phyloP scores from a whole-genome alignment of 2,797 vertebrate species.

The Balearica regulorum region DNA sequence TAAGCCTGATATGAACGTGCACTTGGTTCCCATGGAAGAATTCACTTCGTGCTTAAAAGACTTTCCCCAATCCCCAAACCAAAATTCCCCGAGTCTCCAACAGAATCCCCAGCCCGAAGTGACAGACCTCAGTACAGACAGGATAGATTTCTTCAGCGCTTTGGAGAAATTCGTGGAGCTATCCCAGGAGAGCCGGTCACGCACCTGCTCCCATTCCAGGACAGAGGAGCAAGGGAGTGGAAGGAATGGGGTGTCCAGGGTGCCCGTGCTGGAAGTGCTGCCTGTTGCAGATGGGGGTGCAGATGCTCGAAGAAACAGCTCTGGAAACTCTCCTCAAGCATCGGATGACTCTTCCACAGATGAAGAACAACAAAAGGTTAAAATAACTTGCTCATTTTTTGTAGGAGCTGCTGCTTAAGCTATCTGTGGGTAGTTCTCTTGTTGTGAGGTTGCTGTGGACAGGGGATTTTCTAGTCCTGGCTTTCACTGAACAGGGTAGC shows the following conservation, averaged over 20 bases:
- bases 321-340: constrained; percentile 70
- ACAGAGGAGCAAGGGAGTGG: constrained; percentile 74
- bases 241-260: constrained; percentile 65
- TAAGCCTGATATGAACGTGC: constrained; percentile 81
- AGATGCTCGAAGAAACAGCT: constrained; percentile 66
- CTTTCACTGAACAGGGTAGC: neutral
- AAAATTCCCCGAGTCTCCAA: constrained; percentile 64
- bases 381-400: neutral
- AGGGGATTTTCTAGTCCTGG: neutral
- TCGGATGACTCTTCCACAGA: constrained; percentile 77
- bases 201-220: constrained; percentile 72
- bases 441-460: neutral
- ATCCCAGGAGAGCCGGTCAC: constrained; percentile 79
- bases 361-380: constrained; percentile 80
- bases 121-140: constrained; percentile 82
- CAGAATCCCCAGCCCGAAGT: constrained; percentile 60
- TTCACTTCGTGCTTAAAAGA: constrained; percentile 70
- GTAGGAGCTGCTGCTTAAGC: neutral
- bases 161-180: constrained; percentile 91
- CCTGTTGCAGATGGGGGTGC: constrained; percentile 55
- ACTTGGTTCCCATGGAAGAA: constrained; percentile 75
- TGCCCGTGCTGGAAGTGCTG: constrained; percentile 54
- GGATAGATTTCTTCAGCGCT: constrained; percentile 94
- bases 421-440: neutral
- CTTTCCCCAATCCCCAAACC: constrained; percentile 72